These are phyloP conservation scores for Pyrocoelia pectoralis DNA, from an alignment of 2,888 invertebrate genomes.

Conservation along the genomic window DNA sequence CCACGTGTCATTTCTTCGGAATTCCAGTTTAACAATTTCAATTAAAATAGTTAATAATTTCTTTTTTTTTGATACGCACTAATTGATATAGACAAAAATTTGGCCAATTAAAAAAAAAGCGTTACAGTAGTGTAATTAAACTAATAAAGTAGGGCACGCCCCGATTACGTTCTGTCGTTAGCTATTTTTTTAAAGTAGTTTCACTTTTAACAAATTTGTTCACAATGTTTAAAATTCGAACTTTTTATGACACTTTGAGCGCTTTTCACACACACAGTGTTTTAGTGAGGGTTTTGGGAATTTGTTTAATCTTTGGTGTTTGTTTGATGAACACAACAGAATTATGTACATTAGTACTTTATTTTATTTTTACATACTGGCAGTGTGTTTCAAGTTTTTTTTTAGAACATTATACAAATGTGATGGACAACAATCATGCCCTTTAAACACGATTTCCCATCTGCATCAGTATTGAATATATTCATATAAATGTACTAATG, in stretches of 20 bases:
- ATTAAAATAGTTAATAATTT: constrained; percentile 8
- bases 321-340: constrained; percentile 40
- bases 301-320: constrained; percentile 6
- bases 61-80: background rate
- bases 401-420: constrained; percentile 50
- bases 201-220: background rate
- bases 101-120: no score
- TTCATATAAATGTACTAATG: constrained; percentile 38
- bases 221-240: background rate
- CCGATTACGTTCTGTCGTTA: background rate
- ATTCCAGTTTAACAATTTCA: constrained; percentile 8
- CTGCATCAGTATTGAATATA: constrained; percentile 33
- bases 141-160: background rate
- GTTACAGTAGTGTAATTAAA: background rate
- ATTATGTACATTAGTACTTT: constrained; percentile 45
- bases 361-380: constrained; percentile 52
- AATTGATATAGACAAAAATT: no score
- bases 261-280: background rate
- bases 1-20: constrained; percentile 29
- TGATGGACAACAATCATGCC: constrained; percentile 40
- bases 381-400: constrained; percentile 54
- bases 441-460: constrained; percentile 35
- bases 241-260: background rate
- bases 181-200: background rate
- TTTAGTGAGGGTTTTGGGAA: constrained; percentile 4